Conservation (phyloP, 2,113 vertebrate species). For the Pteruthius melanotis region DNA sequence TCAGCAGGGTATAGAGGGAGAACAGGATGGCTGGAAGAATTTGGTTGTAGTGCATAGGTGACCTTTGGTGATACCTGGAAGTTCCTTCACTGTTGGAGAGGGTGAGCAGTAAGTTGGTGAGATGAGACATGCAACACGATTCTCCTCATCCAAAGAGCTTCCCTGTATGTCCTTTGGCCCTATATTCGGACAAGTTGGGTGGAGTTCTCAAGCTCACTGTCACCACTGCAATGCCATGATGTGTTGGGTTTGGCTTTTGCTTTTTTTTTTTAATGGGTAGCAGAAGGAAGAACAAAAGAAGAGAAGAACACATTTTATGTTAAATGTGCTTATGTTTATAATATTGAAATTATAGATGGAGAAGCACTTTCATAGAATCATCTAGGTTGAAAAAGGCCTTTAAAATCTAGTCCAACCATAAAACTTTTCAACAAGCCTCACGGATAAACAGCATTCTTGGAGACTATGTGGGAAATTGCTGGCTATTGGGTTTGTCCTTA, state of each 20-base stretch:
- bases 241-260: not conserved
- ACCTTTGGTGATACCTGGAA: not conserved
- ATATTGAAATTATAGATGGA: not conserved
- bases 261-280: not conserved
- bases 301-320: not conserved
- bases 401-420: not conserved
- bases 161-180: not conserved
- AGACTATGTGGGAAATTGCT: not conserved
- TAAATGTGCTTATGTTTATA: not conserved
- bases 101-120: not conserved
- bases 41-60: not conserved
- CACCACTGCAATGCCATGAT: not conserved
- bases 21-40: not conserved
- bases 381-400: not conserved
- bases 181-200: not conserved
- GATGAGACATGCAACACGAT: rapidly evolving
- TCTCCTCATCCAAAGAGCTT: not conserved
- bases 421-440: not conserved
- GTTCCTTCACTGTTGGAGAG: not conserved
- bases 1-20: not conserved
- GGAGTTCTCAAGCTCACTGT: not conserved
- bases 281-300: not conserved
- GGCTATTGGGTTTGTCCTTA: not conserved
- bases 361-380: not conserved
- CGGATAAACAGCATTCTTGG: not conserved